Evolutionary conservation across 2,888 invertebrate species (phyloP).

Genomic region (Patella pellucida): DNA sequence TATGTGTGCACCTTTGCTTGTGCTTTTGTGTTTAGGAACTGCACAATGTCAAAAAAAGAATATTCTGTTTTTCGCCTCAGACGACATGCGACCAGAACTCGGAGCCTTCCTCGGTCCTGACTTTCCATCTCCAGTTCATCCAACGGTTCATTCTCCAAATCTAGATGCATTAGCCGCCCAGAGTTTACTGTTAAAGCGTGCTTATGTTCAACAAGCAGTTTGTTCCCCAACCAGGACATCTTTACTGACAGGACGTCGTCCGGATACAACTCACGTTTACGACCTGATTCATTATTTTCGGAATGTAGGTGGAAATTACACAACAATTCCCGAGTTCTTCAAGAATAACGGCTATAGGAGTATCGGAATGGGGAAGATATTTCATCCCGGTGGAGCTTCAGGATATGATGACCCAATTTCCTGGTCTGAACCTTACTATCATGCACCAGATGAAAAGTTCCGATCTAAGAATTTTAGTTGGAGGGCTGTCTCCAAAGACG

Average conservation of each 20-base stretch:
- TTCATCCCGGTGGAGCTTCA: no score
- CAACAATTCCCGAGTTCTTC: no score
- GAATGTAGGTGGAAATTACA: no score
- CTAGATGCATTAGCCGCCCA: constrained; percentile 30
- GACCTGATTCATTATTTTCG: no score
- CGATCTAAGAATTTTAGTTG: neutral
- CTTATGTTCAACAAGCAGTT: constrained; percentile 32
- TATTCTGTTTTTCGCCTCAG: constrained; percentile 37
- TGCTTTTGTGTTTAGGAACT: neutral
- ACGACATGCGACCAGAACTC: constrained; percentile 38
- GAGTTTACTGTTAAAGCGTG: constrained; percentile 31
- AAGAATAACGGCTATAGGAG: no score
- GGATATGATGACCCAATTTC: no score
- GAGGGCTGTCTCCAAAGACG: constrained; percentile 39
- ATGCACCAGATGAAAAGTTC: neutral
- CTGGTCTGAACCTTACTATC: no score
- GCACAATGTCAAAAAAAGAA: constrained; percentile 23
- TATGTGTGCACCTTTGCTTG: neutral
- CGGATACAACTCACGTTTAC: constrained; percentile 36
- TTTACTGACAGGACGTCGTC: constrained; percentile 37
- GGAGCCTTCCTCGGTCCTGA: constrained; percentile 16
- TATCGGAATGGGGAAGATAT: no score
- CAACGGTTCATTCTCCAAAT: constrained; percentile 35
- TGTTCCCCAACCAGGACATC: constrained; percentile 32
- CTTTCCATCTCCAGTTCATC: constrained; percentile 27